Conservation (phyloP, 2,113 vertebrate species). For the Dicaeum eximium region DNA sequence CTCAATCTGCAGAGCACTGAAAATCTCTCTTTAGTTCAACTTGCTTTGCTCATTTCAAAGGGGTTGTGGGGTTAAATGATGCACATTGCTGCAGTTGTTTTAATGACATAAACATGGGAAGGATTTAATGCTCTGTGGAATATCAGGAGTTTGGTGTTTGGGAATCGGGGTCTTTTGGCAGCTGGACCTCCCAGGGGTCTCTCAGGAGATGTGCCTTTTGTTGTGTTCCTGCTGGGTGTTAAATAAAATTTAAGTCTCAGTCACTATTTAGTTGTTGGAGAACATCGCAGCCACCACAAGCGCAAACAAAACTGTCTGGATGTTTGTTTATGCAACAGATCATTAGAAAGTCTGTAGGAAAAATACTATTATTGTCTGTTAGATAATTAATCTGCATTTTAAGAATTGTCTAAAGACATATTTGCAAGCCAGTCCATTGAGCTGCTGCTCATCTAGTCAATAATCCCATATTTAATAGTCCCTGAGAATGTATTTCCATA, state of each 20-base stretch:
- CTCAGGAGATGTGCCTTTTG: not conserved
- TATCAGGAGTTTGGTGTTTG: not conserved
- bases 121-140: rapidly evolving
- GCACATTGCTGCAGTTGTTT: not conserved
- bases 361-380: constrained; percentile 20
- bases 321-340: constrained; percentile 54
- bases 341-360: constrained; percentile 30
- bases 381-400: constrained; percentile 60
- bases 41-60: not conserved
- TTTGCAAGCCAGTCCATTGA: constrained; percentile 48
- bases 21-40: rapidly evolving
- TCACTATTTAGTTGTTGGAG: not conserved
- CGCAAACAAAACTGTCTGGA: not conserved
- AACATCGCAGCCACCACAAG: not conserved
- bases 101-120: not conserved
- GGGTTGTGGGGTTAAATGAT: not conserved
- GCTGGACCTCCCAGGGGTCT: not conserved
- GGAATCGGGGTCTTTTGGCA: not conserved
- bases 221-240: constrained; percentile 6
- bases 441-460: constrained; percentile 28
- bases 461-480: constrained; percentile 56
- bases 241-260: constrained; percentile 40
- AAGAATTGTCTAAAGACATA: constrained; percentile 50
- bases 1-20: not conserved
- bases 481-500: constrained; percentile 58